phyloP scores from a whole-genome alignment of 2,113 vertebrate species.

The Proteles cristata region DNA sequence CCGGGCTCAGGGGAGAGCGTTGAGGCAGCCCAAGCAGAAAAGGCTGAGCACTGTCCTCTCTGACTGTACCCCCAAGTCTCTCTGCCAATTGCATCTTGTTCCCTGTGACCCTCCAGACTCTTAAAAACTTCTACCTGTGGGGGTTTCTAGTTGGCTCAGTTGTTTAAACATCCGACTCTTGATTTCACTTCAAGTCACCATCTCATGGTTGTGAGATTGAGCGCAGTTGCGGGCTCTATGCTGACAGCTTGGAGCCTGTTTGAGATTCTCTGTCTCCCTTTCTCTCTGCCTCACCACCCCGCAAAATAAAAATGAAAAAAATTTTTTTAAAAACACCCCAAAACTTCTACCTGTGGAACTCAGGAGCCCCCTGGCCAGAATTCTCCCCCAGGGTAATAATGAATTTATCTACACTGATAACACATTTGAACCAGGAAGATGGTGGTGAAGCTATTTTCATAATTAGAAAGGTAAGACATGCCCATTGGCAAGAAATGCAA shows the following conservation, averaged over 20 bases:
- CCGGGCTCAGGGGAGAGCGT: background rate
- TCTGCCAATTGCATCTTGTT: background rate
- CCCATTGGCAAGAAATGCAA: background rate
- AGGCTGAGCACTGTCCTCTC: background rate
- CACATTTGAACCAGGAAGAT: background rate
- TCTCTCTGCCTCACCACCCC: too few relatives aligned
- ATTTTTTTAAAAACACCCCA: background rate
- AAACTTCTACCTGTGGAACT: background rate
- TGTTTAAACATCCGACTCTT: too few relatives aligned
- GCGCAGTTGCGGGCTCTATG: too few relatives aligned
- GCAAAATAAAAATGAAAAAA: too few relatives aligned
- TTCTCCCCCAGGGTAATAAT: background rate
- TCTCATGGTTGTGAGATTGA: too few relatives aligned
- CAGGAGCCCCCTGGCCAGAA: background rate
- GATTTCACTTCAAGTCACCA: too few relatives aligned
- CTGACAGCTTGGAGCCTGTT: too few relatives aligned
- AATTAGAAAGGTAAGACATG: background rate
- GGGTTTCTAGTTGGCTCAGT: too few relatives aligned
- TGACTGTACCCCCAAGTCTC: background rate
- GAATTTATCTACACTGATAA: background rate
- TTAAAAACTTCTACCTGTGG: background rate
- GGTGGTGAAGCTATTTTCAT: background rate
- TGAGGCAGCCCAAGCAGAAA: background rate
- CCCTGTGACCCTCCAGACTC: background rate
- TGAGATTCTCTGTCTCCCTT: too few relatives aligned